Percentiles rank a stretch among this genome's conserved stretches.
Conservation (phyloP, 2,888 invertebrate genomes). For the Opisthograptis luteolata region DNA sequence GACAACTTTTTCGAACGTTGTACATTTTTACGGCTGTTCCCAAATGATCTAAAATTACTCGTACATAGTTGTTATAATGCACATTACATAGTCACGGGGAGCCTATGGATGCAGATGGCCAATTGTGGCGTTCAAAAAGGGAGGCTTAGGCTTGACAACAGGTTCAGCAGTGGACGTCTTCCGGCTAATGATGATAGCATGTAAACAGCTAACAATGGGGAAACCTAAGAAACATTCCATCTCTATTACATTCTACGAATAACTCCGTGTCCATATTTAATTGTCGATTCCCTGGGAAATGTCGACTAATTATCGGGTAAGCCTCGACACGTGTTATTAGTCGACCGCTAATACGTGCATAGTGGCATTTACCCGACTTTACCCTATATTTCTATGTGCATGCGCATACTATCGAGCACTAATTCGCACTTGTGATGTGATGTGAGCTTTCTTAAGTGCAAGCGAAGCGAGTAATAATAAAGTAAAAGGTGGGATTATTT, state of each 20-base stretch:
- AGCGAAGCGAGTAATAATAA: neutral
- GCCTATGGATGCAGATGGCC: no score
- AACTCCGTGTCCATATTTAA: slow-evolving; percentile 63
- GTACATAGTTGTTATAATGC: no score
- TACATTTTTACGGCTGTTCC: no score
- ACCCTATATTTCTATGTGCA: slow-evolving; percentile 60
- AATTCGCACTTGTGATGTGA: slow-evolving; percentile 61
- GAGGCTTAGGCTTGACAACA: no score
- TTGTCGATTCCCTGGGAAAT: slow-evolving; percentile 63
- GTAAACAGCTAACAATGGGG: no score
- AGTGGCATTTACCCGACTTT: slow-evolving; percentile 64
- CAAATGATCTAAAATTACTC: no score
- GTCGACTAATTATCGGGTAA: slow-evolving; percentile 59
- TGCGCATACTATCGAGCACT: slow-evolving; percentile 52
- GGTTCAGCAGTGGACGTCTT: no score
- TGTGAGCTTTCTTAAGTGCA: slow-evolving; percentile 43
- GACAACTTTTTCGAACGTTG: no score
- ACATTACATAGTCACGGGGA: no score
- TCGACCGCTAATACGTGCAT: slow-evolving; percentile 59
- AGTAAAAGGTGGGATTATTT: neutral
- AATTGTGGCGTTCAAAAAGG: no score
- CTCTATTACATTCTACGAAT: slow-evolving; percentile 40
- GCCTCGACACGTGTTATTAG: slow-evolving; percentile 61
- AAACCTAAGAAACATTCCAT: no score
- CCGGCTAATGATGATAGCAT: no score